These are phyloP conservation scores for Setophaga kirtlandii DNA, from an alignment of 2,113 vertebrate genomes.

Conservation along the genomic window DNA sequence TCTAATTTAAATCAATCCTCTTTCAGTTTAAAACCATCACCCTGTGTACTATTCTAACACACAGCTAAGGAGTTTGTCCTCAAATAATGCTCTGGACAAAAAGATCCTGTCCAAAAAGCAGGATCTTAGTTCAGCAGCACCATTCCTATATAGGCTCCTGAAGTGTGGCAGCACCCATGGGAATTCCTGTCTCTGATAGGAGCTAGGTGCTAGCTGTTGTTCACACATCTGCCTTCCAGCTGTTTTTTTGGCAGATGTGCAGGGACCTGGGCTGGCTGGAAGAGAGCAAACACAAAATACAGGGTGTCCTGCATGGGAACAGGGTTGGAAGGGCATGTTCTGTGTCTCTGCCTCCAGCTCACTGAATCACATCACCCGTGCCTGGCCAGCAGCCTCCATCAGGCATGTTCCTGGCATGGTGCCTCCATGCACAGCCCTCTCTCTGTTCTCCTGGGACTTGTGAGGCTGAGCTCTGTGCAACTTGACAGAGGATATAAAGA, in stretches of 20 bases:
- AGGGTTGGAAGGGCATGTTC: not conserved
- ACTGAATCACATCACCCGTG: not conserved
- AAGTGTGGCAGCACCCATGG: not conserved
- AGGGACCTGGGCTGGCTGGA: not conserved
- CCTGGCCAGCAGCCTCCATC: not conserved
- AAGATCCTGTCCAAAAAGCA: not conserved
- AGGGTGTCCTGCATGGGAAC: not conserved
- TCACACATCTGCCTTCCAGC: not conserved
- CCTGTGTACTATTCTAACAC: not conserved
- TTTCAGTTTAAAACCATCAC: not conserved
- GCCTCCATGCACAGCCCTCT: not conserved
- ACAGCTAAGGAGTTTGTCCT: not conserved
- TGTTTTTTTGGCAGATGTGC: not conserved
- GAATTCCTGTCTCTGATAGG: not conserved
- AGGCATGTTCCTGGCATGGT: not conserved
- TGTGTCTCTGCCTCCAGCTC: not conserved
- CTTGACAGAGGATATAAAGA: not conserved
- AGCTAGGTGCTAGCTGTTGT: not conserved
- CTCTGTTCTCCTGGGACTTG: not conserved
- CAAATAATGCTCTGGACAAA: not conserved
- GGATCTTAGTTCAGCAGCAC: not conserved
- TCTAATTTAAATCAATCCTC: not conserved
- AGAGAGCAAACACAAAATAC: not conserved
- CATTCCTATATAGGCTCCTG: not conserved
- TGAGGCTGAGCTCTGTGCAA: not conserved